These are phyloP conservation scores for Hippolais icterina DNA, from an alignment of 2,113 vertebrate species.

Conservation along the genomic window DNA sequence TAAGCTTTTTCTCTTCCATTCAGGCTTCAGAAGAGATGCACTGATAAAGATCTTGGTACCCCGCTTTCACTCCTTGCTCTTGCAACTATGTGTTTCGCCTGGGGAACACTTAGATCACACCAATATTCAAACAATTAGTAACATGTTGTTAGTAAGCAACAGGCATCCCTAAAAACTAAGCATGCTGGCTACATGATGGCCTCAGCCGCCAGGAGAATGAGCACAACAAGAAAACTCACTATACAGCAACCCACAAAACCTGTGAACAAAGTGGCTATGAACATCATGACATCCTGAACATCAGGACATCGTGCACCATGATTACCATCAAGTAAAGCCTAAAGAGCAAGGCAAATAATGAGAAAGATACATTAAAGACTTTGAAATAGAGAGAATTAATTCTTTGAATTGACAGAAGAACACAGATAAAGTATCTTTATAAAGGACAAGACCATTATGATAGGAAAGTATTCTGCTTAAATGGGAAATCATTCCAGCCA, in stretches of 20 bases:
- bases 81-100: not conserved
- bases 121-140: not conserved
- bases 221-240: not conserved
- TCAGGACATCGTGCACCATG: not conserved
- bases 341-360: not conserved
- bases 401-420: not conserved
- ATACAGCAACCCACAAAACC: not conserved
- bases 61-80: not conserved
- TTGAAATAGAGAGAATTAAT: not conserved
- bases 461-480: not conserved
- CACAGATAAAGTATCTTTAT: not conserved
- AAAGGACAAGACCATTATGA: not conserved
- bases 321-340: not conserved
- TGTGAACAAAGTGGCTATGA: not conserved
- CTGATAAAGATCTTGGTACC: not conserved
- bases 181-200: not conserved
- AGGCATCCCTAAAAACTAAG: not conserved
- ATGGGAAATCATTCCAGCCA: not conserved
- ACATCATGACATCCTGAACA: not conserved
- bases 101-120: not conserved
- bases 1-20: not conserved
- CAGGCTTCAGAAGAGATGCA: not conserved
- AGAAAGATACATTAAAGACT: not conserved
- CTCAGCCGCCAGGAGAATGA: fast-evolving
- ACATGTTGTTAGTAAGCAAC: not conserved